These are phyloP conservation scores for Melieria omissa DNA, from an alignment of 2,888 invertebrate genomes.

Conservation along the genomic window DNA sequence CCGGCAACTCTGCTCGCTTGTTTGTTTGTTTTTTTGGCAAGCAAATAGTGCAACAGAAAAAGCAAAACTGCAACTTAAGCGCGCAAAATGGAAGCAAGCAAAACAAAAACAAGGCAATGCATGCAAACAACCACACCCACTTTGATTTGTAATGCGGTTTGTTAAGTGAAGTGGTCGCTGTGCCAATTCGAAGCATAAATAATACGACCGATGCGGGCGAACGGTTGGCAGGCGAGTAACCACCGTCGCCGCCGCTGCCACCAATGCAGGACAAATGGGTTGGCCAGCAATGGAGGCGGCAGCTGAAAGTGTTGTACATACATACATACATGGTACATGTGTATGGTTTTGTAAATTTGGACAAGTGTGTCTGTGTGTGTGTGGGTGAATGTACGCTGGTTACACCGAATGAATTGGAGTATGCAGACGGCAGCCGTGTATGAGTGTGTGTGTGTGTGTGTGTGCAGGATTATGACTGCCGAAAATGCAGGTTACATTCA, in stretches of 20 bases:
- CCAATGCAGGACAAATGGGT: too few species aligned
- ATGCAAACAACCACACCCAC: constrained; percentile 4
- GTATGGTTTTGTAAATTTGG: background rate
- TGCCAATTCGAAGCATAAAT: constrained; percentile 28
- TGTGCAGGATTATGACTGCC: background rate
- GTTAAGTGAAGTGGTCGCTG: constrained; percentile 4
- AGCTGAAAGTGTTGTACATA: too few species aligned
- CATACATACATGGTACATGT: too few species aligned
- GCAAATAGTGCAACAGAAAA: too few species aligned
- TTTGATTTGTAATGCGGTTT: constrained; percentile 27
- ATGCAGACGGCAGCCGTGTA: background rate
- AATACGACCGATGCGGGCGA: constrained; percentile 20
- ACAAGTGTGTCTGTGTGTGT: constrained; percentile 15
- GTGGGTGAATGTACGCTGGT: background rate
- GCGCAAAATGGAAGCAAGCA: too few species aligned
- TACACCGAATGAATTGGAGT: background rate
- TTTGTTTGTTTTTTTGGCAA: too few species aligned
- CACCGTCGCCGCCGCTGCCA: too few species aligned
- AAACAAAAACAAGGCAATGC: too few species aligned
- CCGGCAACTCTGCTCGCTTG: too few species aligned
- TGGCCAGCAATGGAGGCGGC: too few species aligned
- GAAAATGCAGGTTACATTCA: background rate
- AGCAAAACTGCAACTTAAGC: too few species aligned
- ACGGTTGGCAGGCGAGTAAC: background rate
- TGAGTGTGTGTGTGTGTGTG: background rate